Conservation (phyloP, 2,113 vertebrate species). For the Phylloscopus trochiloides region DNA sequence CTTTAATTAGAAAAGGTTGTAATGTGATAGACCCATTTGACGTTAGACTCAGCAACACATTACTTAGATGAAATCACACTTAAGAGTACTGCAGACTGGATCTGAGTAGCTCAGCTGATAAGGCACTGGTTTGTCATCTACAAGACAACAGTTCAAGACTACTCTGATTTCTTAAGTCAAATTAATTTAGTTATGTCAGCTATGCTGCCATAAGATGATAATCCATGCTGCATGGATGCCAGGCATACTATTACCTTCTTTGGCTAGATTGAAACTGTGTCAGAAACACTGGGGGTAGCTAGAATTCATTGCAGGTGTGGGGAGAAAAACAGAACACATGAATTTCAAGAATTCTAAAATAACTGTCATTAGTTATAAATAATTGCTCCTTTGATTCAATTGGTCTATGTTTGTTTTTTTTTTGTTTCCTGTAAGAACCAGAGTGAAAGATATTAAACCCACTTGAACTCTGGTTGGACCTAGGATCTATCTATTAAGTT, state of each 20-base stretch:
- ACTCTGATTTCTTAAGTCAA: conserved; percentile 74
- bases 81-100: conserved; percentile 55
- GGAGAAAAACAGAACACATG: background rate
- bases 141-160: conserved; percentile 71
- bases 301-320: background rate
- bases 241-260: conserved; percentile 69
- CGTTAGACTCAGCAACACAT: conserved; percentile 57
- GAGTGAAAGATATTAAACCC: background rate
- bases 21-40: conserved; percentile 12
- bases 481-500: background rate
- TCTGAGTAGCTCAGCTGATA: conserved; percentile 73
- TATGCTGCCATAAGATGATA: conserved; percentile 75
- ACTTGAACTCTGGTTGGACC: background rate
- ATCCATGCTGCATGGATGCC: conserved; percentile 63
- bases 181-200: conserved; percentile 79
- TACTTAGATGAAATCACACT: conserved; percentile 67
- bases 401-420: background rate
- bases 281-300: background rate
- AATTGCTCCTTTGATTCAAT: rapidly evolving
- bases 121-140: conserved; percentile 73
- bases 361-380: background rate
- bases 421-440: background rate
- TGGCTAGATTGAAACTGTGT: conserved; percentile 32
- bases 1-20: conserved; percentile 32
- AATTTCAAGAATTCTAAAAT: background rate